Conservation (phyloP, 1,140 invertebrate species). For the Halesus radiatus region DNA sequence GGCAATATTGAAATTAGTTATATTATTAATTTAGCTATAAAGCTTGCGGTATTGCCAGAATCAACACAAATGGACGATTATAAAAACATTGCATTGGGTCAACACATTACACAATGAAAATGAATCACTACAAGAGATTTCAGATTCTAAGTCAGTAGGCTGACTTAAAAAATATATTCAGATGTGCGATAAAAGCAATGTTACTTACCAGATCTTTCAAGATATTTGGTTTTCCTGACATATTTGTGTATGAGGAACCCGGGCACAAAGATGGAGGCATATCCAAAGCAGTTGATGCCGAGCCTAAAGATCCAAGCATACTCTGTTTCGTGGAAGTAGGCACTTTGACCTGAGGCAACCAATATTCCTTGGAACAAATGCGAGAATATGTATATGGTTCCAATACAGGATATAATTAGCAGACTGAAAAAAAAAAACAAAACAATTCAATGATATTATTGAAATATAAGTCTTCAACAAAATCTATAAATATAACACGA, state of each 20-base stretch:
- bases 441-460: background rate
- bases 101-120: no score
- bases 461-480: background rate
- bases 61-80: no score
- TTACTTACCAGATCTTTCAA: conserved; percentile 81
- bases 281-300: conserved; percentile 88
- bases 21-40: no score
- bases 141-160: no score
- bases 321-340: conserved; percentile 61
- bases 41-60: no score
- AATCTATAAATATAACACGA: background rate
- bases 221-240: conserved; percentile 83
- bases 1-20: no score
- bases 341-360: conserved; percentile 64
- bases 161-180: no score
- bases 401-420: conserved; percentile 67
- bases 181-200: background rate
- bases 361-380: conserved; percentile 70
- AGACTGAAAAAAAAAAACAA: conserved; percentile 62
- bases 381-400: conserved; percentile 70
- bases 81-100: no score
- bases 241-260: conserved; percentile 89
- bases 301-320: conserved; percentile 85
- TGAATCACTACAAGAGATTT: no score
- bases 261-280: conserved; percentile 89